Evolutionary conservation across 2,113 vertebrate species (phyloP).

Genomic region (Patagioenas fasciata): DNA sequence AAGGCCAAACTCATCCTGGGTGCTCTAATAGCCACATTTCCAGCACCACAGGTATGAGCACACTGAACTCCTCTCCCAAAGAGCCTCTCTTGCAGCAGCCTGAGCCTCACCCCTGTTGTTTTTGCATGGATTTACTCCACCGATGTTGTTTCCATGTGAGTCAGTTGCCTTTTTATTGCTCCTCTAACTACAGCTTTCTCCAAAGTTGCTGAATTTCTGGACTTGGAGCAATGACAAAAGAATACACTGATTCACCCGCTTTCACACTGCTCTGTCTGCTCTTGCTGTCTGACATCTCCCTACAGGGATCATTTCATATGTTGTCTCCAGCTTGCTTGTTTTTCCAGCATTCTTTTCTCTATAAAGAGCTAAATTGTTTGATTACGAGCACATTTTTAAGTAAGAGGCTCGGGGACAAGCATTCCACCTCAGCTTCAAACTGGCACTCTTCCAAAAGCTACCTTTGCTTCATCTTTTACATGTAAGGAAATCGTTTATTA

Average conservation of each 20-base stretch:
- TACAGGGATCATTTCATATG: neutral
- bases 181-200: constrained; percentile 28
- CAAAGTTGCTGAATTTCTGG: constrained; percentile 3
- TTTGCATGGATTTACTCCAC: constrained; percentile 1
- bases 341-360: neutral
- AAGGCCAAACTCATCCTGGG: neutral
- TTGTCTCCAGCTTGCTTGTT: neutral
- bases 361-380: neutral
- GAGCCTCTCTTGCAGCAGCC: neutral
- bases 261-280: neutral
- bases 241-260: neutral
- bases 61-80: neutral
- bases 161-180: constrained; percentile 45
- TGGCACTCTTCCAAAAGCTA: neutral
- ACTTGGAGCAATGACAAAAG: constrained; percentile 16
- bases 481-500: neutral
- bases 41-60: neutral
- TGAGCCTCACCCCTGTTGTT: neutral
- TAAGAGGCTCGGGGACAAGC: neutral
- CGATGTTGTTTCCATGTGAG: constrained; percentile 54
- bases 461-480: neutral
- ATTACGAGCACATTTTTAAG: neutral
- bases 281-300: neutral
- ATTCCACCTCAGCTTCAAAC: neutral
- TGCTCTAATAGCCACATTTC: neutral